Evolutionary conservation across 2,888 invertebrate genomes (phyloP), one percentile per base, ranked within the genome.

Genomic region (Hipparchia sbordonii): DNA sequence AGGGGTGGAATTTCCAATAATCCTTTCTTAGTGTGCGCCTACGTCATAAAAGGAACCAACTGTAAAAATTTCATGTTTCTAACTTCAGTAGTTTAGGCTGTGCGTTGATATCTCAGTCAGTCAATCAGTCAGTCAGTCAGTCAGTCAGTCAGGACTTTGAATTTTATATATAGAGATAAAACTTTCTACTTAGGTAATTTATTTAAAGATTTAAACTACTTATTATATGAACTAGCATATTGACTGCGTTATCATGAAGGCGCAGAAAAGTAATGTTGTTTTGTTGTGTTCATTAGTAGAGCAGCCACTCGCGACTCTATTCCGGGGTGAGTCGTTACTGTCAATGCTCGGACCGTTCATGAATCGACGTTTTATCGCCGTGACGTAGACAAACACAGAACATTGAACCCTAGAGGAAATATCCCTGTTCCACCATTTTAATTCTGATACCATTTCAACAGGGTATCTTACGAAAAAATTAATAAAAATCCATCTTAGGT

Each of bases 351-450:
- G 83, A 82, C 89, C 87, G 81, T 89, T 89, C 89, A 91, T 86
- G 85, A 88, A 84, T 84, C 84, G 84, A 81, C 87, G 84, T 89
- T 89, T 91, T 92, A 92, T 92, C 92, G 84, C 82, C 85, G 83
- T 89, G 89, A 90, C 90, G 90, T 89, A 84, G 76, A 79, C 80
- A 76, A 80, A 78, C 77, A 82, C 84, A 89, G 93, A 88, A 87
- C 93, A 85, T 91, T 93, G 93, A 93, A 92, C 93, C 84, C 89
- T 85, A 89, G 88, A 89, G 91, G 92, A 92, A 92, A 89, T 88
- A 88, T 87, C 84, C 83, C 82, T 88, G 86, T 87, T 89, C 85
- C 87, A 88, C 85, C 87, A 86, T 89, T 90, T 89, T 89, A 85
- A 86, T 82, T 81, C 81, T 82, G 77, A 79, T 79, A 69, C 33